These are phyloP conservation scores for Tridacna crocea DNA, from an alignment of 2,888 invertebrate genomes.

Conservation along the genomic window DNA sequence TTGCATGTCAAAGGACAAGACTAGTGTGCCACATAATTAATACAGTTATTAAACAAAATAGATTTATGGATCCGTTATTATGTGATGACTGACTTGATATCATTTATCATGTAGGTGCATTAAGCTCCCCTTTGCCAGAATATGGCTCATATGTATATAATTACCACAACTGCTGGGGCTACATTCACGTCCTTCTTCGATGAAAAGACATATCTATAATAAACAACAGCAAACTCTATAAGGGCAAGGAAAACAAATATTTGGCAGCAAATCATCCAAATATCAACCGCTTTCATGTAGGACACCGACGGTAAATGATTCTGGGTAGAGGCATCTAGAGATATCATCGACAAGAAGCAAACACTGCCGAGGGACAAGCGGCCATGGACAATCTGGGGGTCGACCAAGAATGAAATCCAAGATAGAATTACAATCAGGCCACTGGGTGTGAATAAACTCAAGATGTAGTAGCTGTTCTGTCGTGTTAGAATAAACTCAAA, in stretches of 20 bases:
- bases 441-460: neutral
- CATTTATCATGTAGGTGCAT: neutral
- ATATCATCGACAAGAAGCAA: neutral
- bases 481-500: neutral
- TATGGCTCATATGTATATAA: neutral
- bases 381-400: neutral
- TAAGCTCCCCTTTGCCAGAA: neutral
- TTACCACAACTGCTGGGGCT: neutral
- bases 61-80: neutral
- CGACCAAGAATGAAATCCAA: neutral
- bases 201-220: neutral
- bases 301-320: neutral
- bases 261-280: constrained; percentile 11
- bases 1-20: too few species aligned
- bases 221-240: constrained; percentile 14
- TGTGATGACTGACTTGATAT: neutral
- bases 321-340: neutral
- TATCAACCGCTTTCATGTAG: constrained; percentile 1
- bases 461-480: neutral
- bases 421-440: neutral
- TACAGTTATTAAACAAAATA: neutral
- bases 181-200: neutral
- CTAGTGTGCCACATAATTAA: neutral
- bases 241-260: neutral
- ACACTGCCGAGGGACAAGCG: neutral